A percentile compares a stretch with the other conserved stretches of the same genome.
These are phyloP conservation scores for Mayetiola destructor DNA, from an alignment of 2,888 invertebrate species.

Conservation along the genomic window DNA sequence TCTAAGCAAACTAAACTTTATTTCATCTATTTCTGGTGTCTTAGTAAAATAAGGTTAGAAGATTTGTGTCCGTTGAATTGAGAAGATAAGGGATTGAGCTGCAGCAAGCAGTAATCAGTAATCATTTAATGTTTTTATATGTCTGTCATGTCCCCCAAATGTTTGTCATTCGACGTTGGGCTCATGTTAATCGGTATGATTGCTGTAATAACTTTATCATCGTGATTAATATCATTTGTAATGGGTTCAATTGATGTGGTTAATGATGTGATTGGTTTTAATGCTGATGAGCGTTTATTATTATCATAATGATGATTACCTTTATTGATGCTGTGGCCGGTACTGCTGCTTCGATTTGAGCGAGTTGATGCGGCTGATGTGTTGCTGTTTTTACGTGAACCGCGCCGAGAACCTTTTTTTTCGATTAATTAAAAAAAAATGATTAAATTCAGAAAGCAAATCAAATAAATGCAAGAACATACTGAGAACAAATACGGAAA, in stretches of 20 bases:
- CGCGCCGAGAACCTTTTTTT: conserved; percentile 46
- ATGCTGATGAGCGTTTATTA: neutral
- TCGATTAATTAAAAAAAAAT: too few species aligned
- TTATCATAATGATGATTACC: neutral
- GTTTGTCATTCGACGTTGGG: too few species aligned
- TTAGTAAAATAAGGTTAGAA: too few species aligned
- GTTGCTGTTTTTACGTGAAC: conserved; percentile 62
- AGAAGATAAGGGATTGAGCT: too few species aligned
- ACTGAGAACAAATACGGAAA: neutral
- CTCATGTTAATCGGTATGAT: neutral
- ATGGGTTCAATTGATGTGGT: neutral
- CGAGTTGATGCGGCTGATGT: conserved; percentile 59
- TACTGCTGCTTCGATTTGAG: conserved; percentile 42
- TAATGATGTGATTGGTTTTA: neutral
- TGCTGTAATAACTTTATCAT: neutral
- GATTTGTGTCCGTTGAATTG: too few species aligned
- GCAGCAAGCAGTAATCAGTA: too few species aligned
- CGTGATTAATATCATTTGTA: neutral
- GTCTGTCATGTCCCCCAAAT: too few species aligned
- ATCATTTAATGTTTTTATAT: too few species aligned
- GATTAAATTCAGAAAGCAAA: too few species aligned
- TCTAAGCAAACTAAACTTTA: too few species aligned
- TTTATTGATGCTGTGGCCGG: conserved; percentile 17
- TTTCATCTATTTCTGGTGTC: too few species aligned
- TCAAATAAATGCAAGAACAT: too few species aligned